phyloP scores from a whole-genome alignment of 1,140 invertebrate genomes.

The Drosophila tropicalis region DNA sequence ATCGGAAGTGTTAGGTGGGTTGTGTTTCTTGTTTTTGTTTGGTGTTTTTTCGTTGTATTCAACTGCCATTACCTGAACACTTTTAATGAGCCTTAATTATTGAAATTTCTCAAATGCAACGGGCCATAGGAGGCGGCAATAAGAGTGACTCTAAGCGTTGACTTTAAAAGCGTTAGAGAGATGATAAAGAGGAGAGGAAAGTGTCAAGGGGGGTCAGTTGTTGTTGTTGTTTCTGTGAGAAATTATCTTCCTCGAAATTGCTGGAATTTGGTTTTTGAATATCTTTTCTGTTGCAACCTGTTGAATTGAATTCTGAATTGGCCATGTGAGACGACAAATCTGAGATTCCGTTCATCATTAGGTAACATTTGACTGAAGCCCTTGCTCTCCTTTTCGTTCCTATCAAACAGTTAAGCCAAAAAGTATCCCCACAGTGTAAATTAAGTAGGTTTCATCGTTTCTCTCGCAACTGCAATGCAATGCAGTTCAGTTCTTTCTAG shows the following conservation, averaged over 20 bases:
- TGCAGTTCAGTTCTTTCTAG: background rate
- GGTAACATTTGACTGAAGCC: too few relatives aligned
- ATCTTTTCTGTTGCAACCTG: background rate
- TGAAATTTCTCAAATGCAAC: slow-evolving; percentile 78
- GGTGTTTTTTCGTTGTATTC: background rate
- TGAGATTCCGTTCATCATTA: too few relatives aligned
- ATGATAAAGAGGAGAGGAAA: slow-evolving; percentile 11
- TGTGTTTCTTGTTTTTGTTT: slow-evolving; percentile 16
- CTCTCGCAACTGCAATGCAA: slow-evolving; percentile 24
- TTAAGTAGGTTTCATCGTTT: too few relatives aligned
- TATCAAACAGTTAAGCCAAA: too few relatives aligned
- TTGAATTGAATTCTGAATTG: background rate
- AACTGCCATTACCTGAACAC: slow-evolving; percentile 55
- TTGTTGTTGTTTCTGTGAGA: slow-evolving; percentile 5
- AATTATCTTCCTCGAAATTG: slow-evolving; percentile 9
- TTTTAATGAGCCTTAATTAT: slow-evolving; percentile 79
- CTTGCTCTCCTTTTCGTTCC: too few relatives aligned
- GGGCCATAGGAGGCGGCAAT: slow-evolving; percentile 42
- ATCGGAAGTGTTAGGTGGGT: slow-evolving; percentile 71
- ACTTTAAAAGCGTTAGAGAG: background rate
- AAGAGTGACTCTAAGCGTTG: background rate
- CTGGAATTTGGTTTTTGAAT: background rate
- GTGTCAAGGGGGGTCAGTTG: slow-evolving; percentile 7
- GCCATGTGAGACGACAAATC: too few relatives aligned
- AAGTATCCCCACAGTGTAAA: too few relatives aligned